These are phyloP conservation scores for Rhagoletis zephyria DNA, from an alignment of 1,140 invertebrate species.

Conservation along the genomic window DNA sequence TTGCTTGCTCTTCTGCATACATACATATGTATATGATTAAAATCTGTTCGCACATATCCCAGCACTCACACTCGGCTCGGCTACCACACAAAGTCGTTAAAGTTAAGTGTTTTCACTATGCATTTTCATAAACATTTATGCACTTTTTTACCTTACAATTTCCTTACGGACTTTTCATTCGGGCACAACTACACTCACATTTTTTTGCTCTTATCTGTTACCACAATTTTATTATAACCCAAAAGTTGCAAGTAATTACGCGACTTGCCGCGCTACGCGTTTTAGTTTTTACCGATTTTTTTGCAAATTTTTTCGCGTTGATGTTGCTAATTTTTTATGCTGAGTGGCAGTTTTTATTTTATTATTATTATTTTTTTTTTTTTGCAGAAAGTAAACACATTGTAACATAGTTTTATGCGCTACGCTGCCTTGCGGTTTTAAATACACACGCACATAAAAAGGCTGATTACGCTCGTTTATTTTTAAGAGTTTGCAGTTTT, in stretches of 20 bases:
- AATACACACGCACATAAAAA: background rate
- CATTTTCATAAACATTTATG: slow-evolving; percentile 18
- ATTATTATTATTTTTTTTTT: background rate
- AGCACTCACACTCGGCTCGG: background rate
- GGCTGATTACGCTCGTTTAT: background rate
- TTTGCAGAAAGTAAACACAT: background rate
- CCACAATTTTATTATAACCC: slow-evolving; percentile 17
- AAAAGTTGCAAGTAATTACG: slow-evolving; percentile 37
- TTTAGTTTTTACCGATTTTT: background rate
- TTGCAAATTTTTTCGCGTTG: background rate
- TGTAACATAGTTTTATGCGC: background rate
- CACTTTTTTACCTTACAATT: background rate
- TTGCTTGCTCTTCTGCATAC: background rate
- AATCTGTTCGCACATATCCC: background rate
- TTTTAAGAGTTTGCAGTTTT: background rate
- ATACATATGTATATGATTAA: background rate
- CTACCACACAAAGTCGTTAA: background rate
- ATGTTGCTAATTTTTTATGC: background rate
- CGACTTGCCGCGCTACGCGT: background rate
- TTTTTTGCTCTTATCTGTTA: slow-evolving; percentile 4
- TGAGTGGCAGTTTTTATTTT: background rate
- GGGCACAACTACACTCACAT: background rate
- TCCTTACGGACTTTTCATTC: background rate
- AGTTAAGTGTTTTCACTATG: slow-evolving; percentile 29
- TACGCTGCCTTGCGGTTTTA: background rate